Conservation (phyloP, 2,797 vertebrate species). For the Mionectes olivaceus region DNA sequence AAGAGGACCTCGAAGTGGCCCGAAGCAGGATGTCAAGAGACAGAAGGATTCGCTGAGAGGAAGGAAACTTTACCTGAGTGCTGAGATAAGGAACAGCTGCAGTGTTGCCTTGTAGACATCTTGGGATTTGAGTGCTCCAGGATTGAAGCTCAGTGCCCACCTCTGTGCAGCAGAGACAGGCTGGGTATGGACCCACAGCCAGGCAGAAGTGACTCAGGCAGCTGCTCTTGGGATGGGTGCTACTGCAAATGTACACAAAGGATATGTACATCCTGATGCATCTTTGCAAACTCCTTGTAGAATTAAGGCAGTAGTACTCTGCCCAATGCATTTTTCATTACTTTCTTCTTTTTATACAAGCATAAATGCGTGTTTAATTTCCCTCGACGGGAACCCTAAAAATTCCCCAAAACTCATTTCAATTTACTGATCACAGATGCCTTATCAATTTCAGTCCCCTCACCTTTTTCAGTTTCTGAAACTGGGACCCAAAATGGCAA, state of each 20-base stretch:
- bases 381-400: not conserved
- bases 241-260: not conserved
- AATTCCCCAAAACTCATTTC: not conserved
- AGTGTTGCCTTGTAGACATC: not conserved
- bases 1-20: not conserved
- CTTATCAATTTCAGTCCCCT: not conserved
- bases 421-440: not conserved
- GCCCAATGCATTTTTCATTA: not conserved
- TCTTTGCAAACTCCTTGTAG: not conserved
- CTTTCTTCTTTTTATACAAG: not conserved
- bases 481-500: not conserved
- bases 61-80: not conserved
- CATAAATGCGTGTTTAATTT: not conserved
- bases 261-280: not conserved
- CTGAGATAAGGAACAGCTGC: not conserved
- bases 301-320: not conserved
- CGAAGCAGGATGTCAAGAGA: not conserved
- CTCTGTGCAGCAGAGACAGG: not conserved
- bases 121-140: rapidly evolving
- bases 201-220: not conserved
- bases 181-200: not conserved
- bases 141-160: not conserved
- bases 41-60: not conserved
- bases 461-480: not conserved
- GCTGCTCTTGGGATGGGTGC: rapidly evolving